Percentiles rank a stretch among this genome's conserved stretches.
These are phyloP conservation scores for Chelmon rostratus DNA, from an alignment of 2,797 vertebrate species.

Conservation along the genomic window DNA sequence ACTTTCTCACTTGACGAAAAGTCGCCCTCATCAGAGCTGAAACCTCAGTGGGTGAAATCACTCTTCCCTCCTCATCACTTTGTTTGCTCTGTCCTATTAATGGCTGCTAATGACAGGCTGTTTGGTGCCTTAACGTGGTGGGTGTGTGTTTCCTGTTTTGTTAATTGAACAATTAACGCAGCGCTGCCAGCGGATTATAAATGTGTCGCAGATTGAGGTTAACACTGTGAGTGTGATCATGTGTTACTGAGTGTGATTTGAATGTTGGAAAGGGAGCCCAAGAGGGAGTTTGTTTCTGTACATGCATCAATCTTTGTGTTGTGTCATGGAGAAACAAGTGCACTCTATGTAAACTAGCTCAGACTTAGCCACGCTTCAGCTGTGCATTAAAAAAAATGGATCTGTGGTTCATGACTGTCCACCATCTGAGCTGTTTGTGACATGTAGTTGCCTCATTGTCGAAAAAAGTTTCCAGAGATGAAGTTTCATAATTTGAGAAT, in stretches of 20 bases:
- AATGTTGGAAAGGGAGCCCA: not conserved
- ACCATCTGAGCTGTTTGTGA: not conserved
- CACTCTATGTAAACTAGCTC: not conserved
- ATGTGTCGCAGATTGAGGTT: conserved; percentile 26
- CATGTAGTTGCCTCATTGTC: not conserved
- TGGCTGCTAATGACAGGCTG: conserved; percentile 42
- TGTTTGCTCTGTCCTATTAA: conserved; percentile 43
- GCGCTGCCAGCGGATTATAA: conserved; percentile 2
- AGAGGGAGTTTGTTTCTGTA: not conserved
- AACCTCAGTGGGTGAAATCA: conserved; percentile 51
- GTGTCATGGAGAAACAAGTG: not conserved
- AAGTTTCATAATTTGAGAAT: conserved; percentile 13
- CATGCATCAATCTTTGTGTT: not conserved
- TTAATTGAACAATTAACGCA: conserved; percentile 46
- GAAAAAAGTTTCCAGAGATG: not conserved
- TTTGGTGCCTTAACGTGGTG: conserved; percentile 1
- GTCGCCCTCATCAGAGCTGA: conserved; percentile 71
- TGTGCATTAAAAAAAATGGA: not conserved
- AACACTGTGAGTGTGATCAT: not conserved
- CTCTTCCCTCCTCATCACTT: conserved; percentile 28
- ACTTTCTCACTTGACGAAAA: conserved; percentile 75
- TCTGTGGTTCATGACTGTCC: not conserved
- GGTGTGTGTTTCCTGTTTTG: conserved; percentile 26
- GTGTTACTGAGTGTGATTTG: not conserved
- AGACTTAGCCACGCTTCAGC: not conserved